Evolutionary conservation across 1,140 invertebrate genomes (phyloP).

Genomic region (Chelonus insularis): DNA sequence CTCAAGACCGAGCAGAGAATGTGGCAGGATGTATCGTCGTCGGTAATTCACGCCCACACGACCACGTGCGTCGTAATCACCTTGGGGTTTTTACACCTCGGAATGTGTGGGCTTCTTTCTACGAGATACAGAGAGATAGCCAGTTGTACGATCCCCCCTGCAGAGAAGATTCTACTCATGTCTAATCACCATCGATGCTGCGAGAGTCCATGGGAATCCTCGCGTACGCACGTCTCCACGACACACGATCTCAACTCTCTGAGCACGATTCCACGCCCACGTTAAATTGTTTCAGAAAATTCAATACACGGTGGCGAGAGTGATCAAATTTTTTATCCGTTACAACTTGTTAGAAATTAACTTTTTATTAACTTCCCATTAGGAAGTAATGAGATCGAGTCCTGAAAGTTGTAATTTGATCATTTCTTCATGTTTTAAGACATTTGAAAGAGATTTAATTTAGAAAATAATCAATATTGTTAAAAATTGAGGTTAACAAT

Average conservation of each 20-base stretch:
- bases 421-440: too few relatives aligned
- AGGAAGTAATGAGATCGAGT: too few relatives aligned
- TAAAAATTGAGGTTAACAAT: too few relatives aligned
- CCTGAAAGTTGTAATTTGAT: too few relatives aligned
- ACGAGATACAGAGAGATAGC: constrained; percentile 26
- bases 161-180: constrained; percentile 46
- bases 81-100: constrained; percentile 44
- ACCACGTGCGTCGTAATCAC: constrained; percentile 33
- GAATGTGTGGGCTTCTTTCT: constrained; percentile 39
- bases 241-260: constrained; percentile 18
- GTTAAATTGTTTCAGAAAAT: neutral
- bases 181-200: constrained; percentile 40
- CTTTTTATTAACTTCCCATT: too few relatives aligned
- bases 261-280: neutral
- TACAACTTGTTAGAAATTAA: too few relatives aligned
- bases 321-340: neutral
- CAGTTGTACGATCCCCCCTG: constrained; percentile 36
- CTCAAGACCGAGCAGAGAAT: constrained; percentile 11
- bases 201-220: constrained; percentile 41
- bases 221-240: constrained; percentile 19
- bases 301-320: neutral
- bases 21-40: constrained; percentile 43
- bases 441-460: too few relatives aligned
- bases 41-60: constrained; percentile 52
- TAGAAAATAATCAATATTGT: too few relatives aligned